Evolutionary conservation across 2,888 invertebrate genomes (phyloP).

Genomic region (Parasteatoda lunata): DNA sequence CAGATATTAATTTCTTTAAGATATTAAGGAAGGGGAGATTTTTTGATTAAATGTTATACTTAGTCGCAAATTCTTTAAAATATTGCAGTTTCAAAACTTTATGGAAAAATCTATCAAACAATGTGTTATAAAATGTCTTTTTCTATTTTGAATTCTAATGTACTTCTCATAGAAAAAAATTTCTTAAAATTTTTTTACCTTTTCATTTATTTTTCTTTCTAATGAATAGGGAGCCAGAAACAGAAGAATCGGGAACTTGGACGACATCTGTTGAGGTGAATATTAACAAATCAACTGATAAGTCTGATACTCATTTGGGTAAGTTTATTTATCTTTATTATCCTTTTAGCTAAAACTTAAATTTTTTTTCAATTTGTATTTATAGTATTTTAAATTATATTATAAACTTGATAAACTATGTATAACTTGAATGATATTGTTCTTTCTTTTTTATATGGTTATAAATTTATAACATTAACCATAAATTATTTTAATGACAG

Average conservation of each 20-base stretch:
- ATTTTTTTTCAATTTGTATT: background rate
- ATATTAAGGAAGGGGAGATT: too few species aligned
- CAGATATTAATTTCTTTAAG: too few species aligned
- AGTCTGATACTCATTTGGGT: slow-evolving; percentile 71
- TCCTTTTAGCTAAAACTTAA: background rate
- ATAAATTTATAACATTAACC: background rate
- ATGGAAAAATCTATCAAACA: background rate
- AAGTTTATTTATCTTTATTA: slow-evolving; percentile 11
- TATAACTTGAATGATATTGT: background rate
- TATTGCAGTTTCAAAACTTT: background rate
- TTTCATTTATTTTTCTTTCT: background rate
- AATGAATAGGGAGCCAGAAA: slow-evolving; percentile 56
- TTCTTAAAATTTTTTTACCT: slow-evolving; percentile 1
- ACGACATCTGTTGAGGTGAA: slow-evolving; percentile 63
- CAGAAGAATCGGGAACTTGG: slow-evolving; percentile 68
- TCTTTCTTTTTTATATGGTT: background rate
- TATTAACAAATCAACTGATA: slow-evolving; percentile 54
- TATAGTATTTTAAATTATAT: background rate
- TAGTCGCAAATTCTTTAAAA: too few species aligned
- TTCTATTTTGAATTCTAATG: too few species aligned
- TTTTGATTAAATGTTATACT: too few species aligned
- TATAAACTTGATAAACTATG: too few species aligned
- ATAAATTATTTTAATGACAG: background rate
- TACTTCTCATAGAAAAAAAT: background rate
- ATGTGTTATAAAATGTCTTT: too few species aligned